Conservation (phyloP, 2,888 invertebrate species). For the Therioaphis trifolii region DNA sequence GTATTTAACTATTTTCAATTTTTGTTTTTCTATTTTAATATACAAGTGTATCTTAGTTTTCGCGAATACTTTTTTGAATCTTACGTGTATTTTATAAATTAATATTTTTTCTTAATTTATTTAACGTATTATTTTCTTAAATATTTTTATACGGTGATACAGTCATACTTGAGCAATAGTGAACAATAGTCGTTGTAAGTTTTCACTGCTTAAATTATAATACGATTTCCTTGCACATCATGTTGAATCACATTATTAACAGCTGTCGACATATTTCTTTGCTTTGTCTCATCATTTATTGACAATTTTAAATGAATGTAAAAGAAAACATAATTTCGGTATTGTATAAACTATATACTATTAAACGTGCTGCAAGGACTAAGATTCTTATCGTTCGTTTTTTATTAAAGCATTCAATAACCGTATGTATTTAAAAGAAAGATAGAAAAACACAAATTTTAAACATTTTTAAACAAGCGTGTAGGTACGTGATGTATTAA, state of each 20-base stretch:
- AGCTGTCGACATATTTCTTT: neutral
- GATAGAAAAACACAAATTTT: constrained; percentile 1
- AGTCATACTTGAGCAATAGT: too few relatives aligned
- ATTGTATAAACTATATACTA: neutral
- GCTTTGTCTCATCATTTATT: neutral
- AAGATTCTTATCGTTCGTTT: constrained; percentile 31
- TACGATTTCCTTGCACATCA: neutral
- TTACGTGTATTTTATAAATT: too few relatives aligned
- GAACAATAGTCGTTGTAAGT: neutral
- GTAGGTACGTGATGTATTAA: constrained; percentile 33
- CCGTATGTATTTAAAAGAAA: neutral
- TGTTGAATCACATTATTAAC: neutral
- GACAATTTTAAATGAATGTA: neutral
- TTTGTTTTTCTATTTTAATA: too few relatives aligned
- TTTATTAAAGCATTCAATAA: constrained; percentile 25
- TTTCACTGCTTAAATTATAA: neutral
- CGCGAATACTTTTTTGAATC: too few relatives aligned
- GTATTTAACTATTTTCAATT: too few relatives aligned
- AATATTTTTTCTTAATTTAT: too few relatives aligned
- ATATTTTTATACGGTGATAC: too few relatives aligned
- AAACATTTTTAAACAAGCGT: constrained; percentile 27
- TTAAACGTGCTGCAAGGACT: neutral
- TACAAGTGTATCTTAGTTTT: too few relatives aligned
- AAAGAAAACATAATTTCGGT: neutral
- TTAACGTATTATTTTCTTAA: too few relatives aligned